phyloP scores from a whole-genome alignment of 2,797 vertebrate genomes.

The Emydoidea blandingii region DNA sequence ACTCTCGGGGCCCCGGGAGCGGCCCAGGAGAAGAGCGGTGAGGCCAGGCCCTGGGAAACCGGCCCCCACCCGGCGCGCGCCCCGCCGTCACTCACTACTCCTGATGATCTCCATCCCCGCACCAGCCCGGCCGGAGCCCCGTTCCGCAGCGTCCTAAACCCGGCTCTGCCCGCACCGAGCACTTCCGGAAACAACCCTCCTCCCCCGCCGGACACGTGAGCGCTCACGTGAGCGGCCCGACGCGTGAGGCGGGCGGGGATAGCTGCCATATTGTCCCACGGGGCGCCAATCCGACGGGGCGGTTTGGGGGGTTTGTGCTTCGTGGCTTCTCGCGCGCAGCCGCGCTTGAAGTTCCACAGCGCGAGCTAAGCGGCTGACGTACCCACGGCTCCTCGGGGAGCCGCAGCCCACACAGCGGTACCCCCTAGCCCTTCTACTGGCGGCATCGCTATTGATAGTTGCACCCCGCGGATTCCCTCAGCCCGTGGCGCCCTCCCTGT shows the following conservation, averaged over 20 bases:
- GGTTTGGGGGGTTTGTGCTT: too few relatives aligned
- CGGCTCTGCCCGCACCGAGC: neutral
- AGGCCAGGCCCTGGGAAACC: neutral
- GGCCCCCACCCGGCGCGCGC: neutral
- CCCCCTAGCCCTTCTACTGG: too few relatives aligned
- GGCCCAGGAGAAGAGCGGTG: accelerated
- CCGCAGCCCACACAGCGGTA: too few relatives aligned
- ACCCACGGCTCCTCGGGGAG: too few relatives aligned
- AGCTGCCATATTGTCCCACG: neutral
- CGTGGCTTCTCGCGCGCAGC: too few relatives aligned
- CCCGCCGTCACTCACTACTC: conserved; percentile 86
- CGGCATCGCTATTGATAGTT: neutral
- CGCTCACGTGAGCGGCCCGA: neutral
- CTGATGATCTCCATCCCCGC: conserved; percentile 93
- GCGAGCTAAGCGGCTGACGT: too few relatives aligned
- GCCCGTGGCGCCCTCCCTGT: too few relatives aligned
- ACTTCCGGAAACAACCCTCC: conserved; percentile 55
- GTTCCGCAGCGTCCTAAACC: neutral
- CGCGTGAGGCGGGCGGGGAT: neutral
- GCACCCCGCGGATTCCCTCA: neutral
- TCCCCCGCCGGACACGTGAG: neutral
- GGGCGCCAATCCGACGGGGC: neutral
- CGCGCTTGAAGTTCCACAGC: too few relatives aligned
- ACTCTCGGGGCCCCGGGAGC: neutral
- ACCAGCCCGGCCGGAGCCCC: neutral